These are phyloP conservation scores for Acanthopagrus latus DNA, from an alignment of 2,797 vertebrate genomes.

Conservation along the genomic window DNA sequence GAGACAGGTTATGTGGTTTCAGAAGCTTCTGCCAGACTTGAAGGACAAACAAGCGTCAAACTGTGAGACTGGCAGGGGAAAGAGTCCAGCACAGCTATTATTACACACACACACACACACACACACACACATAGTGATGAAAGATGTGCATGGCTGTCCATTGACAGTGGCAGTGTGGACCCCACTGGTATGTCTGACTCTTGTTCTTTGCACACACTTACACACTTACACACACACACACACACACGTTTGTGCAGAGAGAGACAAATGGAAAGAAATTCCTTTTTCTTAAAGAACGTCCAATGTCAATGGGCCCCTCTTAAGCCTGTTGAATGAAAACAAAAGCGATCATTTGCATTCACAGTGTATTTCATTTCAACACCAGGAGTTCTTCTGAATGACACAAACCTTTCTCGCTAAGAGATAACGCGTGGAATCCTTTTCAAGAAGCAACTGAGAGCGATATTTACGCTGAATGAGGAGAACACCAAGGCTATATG, in stretches of 20 bases:
- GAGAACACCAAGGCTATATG: constrained; percentile 5
- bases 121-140: constrained; percentile 26
- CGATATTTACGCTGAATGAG: not conserved
- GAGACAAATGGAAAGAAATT: constrained; percentile 18
- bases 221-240: not conserved
- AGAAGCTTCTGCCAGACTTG: constrained; percentile 63
- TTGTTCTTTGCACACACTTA: not conserved
- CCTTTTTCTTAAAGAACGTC: constrained; percentile 10
- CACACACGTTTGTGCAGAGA: not conserved
- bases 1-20: constrained; percentile 52
- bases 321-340: constrained; percentile 7
- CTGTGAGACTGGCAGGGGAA: constrained; percentile 67
- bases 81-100: constrained; percentile 62
- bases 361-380: constrained; percentile 18
- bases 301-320: constrained; percentile 39
- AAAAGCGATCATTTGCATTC: constrained; percentile 25
- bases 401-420: not conserved
- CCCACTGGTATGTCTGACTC: constrained; percentile 39
- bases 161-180: constrained; percentile 44
- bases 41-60: constrained; percentile 77
- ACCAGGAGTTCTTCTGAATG: constrained; percentile 20
- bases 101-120: constrained; percentile 48
- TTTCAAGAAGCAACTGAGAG: constrained; percentile 10
- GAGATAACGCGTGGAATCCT: constrained; percentile 18
- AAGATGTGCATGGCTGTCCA: constrained; percentile 46